These are phyloP conservation scores for Dasypus novemcinctus DNA, from an alignment of 2,113 vertebrate species.

Conservation along the genomic window DNA sequence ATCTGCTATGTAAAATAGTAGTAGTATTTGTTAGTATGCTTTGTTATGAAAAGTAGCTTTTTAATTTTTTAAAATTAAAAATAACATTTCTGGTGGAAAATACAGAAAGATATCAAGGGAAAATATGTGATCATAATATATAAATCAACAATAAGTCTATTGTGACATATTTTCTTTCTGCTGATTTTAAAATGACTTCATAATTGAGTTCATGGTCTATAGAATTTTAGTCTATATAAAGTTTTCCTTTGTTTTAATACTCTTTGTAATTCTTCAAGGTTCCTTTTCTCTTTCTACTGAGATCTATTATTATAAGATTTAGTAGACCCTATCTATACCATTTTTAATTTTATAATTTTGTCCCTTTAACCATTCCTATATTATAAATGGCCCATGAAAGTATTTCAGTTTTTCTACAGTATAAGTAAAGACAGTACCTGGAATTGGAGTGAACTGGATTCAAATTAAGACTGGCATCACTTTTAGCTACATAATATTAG, in stretches of 20 bases:
- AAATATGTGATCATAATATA: not conserved
- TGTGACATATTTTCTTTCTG: not conserved
- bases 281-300: not conserved
- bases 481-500: not conserved
- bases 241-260: not conserved
- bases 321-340: not conserved
- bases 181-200: not conserved
- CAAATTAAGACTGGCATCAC: not conserved
- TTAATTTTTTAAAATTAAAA: not conserved
- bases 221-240: not conserved
- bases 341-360: not conserved
- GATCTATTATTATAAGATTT: not conserved
- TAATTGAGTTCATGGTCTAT: not conserved
- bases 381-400: not conserved
- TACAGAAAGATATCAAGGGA: not conserved
- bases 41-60: not conserved
- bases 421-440: not conserved
- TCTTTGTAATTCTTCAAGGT: not conserved
- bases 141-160: not conserved
- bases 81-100: not conserved
- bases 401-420: not conserved
- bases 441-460: not conserved
- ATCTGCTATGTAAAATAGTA: not conserved
- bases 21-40: not conserved
- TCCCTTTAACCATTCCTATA: not conserved